Evolutionary conservation across 2,113 vertebrate species (phyloP).

Genomic region (Zosterops hypoxanthus): DNA sequence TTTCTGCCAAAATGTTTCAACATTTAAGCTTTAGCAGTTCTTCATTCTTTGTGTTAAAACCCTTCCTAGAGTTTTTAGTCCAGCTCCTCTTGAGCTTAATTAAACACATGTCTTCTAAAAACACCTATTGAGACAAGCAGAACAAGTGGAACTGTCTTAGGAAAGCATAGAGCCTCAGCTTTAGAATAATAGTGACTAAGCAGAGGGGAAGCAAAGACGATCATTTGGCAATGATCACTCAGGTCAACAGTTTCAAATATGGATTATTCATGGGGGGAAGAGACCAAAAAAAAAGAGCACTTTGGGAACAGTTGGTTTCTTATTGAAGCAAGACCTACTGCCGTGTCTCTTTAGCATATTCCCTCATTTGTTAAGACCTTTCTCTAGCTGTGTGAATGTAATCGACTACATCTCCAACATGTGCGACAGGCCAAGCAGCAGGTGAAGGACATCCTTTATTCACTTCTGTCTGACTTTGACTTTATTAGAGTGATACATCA

Average conservation of each 20-base stretch:
- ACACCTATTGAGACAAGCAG: neutral
- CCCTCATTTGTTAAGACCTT: conserved; percentile 35
- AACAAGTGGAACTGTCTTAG: neutral
- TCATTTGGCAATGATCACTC: conserved; percentile 4
- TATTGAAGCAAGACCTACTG: conserved; percentile 29
- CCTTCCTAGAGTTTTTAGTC: neutral
- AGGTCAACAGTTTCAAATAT: conserved; percentile 42
- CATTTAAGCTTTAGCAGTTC: neutral
- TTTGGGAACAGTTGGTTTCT: conserved; percentile 11
- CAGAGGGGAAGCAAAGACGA: neutral
- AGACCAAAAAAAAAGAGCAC: neutral
- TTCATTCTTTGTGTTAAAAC: neutral
- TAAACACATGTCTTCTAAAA: conserved; percentile 18
- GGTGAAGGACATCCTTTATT: conserved; percentile 44
- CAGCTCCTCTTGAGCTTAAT: conserved; percentile 15
- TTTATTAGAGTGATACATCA: conserved; percentile 58
- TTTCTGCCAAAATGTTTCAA: conserved; percentile 20
- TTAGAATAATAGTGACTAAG: neutral
- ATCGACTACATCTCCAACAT: conserved; percentile 7
- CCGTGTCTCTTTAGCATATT: conserved; percentile 19
- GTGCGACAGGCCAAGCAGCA: conserved; percentile 3
- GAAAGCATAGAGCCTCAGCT: neutral
- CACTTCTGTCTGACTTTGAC: conserved; percentile 12
- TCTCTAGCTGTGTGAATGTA: conserved; percentile 43
- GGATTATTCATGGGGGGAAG: neutral